phyloP scores from a whole-genome alignment of 2,888 invertebrate genomes.

The Polydrusus tereticollis region DNA sequence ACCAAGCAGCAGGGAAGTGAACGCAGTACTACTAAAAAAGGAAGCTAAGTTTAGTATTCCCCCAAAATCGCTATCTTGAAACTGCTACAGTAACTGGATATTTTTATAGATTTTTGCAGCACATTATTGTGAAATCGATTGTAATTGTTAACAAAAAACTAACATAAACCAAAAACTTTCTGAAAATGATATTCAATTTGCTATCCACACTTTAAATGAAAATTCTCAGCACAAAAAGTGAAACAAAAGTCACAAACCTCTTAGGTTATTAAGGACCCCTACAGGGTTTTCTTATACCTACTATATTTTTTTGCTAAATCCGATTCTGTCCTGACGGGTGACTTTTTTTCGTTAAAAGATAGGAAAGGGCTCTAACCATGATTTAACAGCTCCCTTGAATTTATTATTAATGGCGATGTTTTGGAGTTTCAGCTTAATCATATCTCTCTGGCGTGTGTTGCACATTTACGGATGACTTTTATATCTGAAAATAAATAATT shows the following conservation, averaged over 20 bases:
- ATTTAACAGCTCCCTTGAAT: constrained; percentile 45
- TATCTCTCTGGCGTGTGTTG: constrained; percentile 40
- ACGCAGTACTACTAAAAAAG: too few species aligned
- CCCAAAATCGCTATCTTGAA: too few species aligned
- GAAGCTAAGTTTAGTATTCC: too few species aligned
- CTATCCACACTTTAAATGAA: too few species aligned
- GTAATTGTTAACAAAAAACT: too few species aligned
- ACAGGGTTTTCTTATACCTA: neutral
- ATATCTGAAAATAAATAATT: constrained; percentile 44
- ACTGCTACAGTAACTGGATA: too few species aligned
- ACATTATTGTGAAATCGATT: too few species aligned
- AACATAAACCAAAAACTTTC: too few species aligned
- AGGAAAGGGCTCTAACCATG: constrained; percentile 37
- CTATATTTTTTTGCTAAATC: constrained; percentile 10
- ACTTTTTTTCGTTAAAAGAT: constrained; percentile 32
- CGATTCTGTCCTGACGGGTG: constrained; percentile 20
- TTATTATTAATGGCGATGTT: constrained; percentile 49
- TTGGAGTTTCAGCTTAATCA: constrained; percentile 46
- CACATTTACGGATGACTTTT: constrained; percentile 37
- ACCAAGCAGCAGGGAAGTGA: too few species aligned
- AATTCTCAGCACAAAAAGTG: neutral
- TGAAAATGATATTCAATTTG: too few species aligned
- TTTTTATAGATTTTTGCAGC: too few species aligned
- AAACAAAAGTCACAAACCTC: neutral
- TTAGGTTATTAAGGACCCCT: neutral